A percentile compares a stretch with the other conserved stretches of the same genome.
Evolutionary conservation across 2,113 vertebrate species (phyloP).

Genomic region (Proterorhinus semilunaris): DNA sequence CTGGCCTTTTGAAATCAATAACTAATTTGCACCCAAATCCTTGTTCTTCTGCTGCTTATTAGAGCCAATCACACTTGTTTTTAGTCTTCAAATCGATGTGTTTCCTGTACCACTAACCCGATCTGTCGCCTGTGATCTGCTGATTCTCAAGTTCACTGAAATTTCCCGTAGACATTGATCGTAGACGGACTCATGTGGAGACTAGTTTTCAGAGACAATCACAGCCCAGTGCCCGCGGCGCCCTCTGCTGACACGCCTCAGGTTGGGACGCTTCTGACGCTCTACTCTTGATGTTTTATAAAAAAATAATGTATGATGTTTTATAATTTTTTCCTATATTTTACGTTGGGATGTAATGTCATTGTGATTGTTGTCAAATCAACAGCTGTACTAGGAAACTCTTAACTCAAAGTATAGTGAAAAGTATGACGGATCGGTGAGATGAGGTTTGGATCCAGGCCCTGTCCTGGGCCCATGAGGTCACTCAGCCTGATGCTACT

Average conservation of each 20-base stretch:
- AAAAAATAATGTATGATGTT: background rate
- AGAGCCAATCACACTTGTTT: conserved; percentile 21
- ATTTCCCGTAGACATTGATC: conserved; percentile 91
- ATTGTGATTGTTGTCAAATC: too few relatives aligned
- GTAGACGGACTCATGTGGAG: conserved; percentile 97
- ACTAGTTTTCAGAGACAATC: conserved; percentile 93
- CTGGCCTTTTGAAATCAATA: background rate
- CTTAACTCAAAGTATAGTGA: too few relatives aligned
- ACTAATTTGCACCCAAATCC: conserved; percentile 18
- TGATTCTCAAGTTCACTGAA: conserved; percentile 75
- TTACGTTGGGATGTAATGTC: too few relatives aligned
- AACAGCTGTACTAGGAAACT: too few relatives aligned
- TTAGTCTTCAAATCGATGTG: background rate
- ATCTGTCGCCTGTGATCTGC: conserved; percentile 50
- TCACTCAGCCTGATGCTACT: too few relatives aligned
- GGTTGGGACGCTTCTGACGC: conserved; percentile 79
- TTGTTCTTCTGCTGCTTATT: background rate
- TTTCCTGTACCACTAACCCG: conserved; percentile 33
- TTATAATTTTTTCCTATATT: too few relatives aligned
- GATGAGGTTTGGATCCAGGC: too few relatives aligned
- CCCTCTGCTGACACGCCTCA: conserved; percentile 80
- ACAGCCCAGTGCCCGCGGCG: conserved; percentile 73
- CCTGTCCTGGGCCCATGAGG: too few relatives aligned
- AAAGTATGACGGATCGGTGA: too few relatives aligned
- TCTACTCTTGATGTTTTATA: too few relatives aligned